Base-by-base conservation (phyloP, 2,888 invertebrate genomes). In the Drosophila eohydei region DNA sequence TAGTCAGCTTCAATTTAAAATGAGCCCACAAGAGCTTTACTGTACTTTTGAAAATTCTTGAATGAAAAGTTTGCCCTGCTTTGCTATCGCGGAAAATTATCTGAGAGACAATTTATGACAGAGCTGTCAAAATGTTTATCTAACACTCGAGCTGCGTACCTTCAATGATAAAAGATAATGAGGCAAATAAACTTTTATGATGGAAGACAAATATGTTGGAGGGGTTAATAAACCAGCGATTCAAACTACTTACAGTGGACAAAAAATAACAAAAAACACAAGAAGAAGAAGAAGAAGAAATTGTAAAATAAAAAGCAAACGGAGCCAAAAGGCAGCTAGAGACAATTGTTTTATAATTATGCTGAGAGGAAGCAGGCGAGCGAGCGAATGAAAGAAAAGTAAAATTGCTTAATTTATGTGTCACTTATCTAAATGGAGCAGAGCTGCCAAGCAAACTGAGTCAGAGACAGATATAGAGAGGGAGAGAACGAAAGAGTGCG, bases 371-470 rank as follows among this genome's bases (percentile, higher is more conserved):
- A 36, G 41, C 16, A 7, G 40, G 14, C 28, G 14, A 43, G 41
- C 34, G 64, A 38, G 43, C 43, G 36, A 69, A 52, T 34, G 36
- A 78, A 78, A 83, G 81, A 76, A 85, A 85, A 81, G 77, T 80
- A 89, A 86, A 86, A 89, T 86, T 86, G 84, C 88, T 86, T 86
- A 86, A 86, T 86, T 86, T 86, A 86, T 86, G 88, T 89, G 82
- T 84, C 85, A 84, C 84, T 86, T 86, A 85, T 85, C 89, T 89
- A 89, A 85, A 89, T 85, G 89, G 89, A 89, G 89, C 89, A 87
- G 62, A 54, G 74, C 60, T 68, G 75, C 72, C 75, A 75, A 57
- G 59, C 43, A 40, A 64, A 59, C 55, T 69, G 73, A 67, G 56
- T 50, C 41, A 51, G 48, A 51, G 41, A 36, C 38, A 32, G 34